A percentile compares a stretch with the other conserved stretches of the same genome.
Evolutionary conservation across 2,113 vertebrate genomes (phyloP).

Genomic region (Amazona guildingii): DNA sequence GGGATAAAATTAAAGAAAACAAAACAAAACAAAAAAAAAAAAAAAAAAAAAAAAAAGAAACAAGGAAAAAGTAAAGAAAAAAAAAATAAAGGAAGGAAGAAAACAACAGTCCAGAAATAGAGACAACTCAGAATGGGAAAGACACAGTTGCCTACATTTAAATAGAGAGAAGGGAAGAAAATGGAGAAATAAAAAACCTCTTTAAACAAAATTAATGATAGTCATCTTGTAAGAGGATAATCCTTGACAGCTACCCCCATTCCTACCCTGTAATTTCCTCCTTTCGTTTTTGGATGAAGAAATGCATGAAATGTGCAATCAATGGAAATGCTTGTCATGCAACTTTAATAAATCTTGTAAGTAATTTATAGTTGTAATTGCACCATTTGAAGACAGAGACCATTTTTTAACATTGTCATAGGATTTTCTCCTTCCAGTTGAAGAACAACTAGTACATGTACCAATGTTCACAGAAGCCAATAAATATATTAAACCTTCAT

Average conservation of each 20-base stretch:
- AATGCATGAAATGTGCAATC: conserved; percentile 63
- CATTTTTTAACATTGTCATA: conserved; percentile 17
- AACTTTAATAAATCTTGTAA: conserved; percentile 44
- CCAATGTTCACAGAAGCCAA: background rate
- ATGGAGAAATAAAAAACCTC: conserved; percentile 48
- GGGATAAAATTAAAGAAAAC: background rate
- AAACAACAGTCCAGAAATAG: conserved; percentile 35
- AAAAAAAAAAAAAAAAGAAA: accelerated
- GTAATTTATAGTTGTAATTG: conserved; percentile 55
- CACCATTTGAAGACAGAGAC: conserved; percentile 35
- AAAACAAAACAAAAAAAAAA: background rate
- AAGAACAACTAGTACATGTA: conserved; percentile 7
- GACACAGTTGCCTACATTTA: conserved; percentile 46
- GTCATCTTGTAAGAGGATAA: conserved; percentile 42
- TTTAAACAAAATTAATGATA: conserved; percentile 55
- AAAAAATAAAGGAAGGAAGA: background rate
- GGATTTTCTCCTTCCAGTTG: background rate
- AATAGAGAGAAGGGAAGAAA: conserved; percentile 39
- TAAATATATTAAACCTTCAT: conserved; percentile 16
- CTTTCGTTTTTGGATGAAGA: conserved; percentile 56
- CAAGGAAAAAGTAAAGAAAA: background rate
- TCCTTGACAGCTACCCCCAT: conserved; percentile 50
- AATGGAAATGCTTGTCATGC: conserved; percentile 57
- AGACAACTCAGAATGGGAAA: conserved; percentile 21
- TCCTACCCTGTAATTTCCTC: conserved; percentile 41